phyloP scores from a whole-genome alignment of 1,140 invertebrate genomes.

The Drosophila pandora region DNA sequence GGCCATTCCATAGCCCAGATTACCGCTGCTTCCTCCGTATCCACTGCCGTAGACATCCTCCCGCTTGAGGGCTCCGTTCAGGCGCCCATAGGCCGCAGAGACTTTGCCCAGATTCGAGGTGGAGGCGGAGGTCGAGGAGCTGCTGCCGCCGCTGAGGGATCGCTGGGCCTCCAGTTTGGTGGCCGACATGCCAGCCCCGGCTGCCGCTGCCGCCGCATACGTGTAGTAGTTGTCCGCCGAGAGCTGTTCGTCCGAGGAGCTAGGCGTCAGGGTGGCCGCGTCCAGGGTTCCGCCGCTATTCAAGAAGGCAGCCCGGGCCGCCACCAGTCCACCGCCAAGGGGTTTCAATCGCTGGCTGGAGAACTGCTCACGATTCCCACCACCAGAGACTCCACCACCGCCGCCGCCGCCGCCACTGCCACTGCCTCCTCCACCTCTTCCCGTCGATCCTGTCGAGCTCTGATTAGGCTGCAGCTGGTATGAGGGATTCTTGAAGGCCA shows the following conservation, averaged over 20 bases:
- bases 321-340: constrained; percentile 66
- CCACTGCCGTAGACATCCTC: constrained; percentile 77
- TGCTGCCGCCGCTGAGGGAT: constrained; percentile 85
- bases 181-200: constrained; percentile 31
- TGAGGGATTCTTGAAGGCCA: constrained; percentile 94
- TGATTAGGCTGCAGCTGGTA: constrained; percentile 88
- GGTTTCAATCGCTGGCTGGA: constrained; percentile 53
- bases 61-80: constrained; percentile 64
- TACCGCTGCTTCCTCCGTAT: constrained; percentile 33
- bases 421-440: neutral
- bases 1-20: constrained; percentile 34
- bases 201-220: constrained; percentile 54
- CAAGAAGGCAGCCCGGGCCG: constrained; percentile 72
- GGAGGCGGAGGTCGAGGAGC: constrained; percentile 65
- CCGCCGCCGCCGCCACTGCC: neutral
- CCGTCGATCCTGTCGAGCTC: neutral
- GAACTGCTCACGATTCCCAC: constrained; percentile 31
- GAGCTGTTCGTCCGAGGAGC: constrained; percentile 81
- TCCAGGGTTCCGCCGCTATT: constrained; percentile 68
- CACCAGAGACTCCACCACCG: neutral
- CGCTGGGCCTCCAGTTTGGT: constrained; percentile 75
- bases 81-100: constrained; percentile 59
- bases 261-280: constrained; percentile 74
- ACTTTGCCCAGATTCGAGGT: constrained; percentile 58
- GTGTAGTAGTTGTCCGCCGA: constrained; percentile 77